Conservation (phyloP, 2,113 vertebrate genomes). For the Glaucomys volans region DNA sequence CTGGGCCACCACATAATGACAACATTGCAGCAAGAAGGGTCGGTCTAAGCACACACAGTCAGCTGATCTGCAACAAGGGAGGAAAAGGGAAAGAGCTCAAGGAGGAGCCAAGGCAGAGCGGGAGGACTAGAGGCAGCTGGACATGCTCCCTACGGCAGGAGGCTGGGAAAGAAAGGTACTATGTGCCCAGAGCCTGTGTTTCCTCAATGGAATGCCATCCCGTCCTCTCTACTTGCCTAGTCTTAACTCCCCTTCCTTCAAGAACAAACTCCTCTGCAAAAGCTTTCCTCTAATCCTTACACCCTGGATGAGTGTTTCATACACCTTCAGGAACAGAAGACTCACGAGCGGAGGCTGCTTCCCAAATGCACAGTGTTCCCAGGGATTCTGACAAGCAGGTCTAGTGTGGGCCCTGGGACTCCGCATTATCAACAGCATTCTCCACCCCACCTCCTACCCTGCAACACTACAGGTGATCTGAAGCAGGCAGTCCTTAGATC, state of each 20-base stretch:
- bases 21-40: conserved; percentile 91
- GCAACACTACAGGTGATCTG: not conserved
- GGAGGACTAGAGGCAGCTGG: conserved; percentile 74
- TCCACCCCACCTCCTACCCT: not conserved
- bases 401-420: conserved; percentile 1
- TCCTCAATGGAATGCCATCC: not conserved
- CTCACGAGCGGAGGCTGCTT: not conserved
- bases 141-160: not conserved
- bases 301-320: not conserved
- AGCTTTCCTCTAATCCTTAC: not conserved
- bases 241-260: not conserved
- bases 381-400: not conserved
- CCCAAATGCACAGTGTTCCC: not conserved
- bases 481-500: not conserved
- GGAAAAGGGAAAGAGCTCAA: not conserved
- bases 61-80: conserved; percentile 86
- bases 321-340: not conserved
- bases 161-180: not conserved
- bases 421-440: not conserved
- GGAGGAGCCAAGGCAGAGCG: conserved; percentile 69
- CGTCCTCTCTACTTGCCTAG: not conserved
- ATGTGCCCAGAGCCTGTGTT: not conserved
- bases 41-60: conserved; percentile 91
- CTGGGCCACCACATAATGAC: conserved; percentile 94
- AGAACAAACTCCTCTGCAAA: not conserved